Percentiles rank a stretch among this genome's conserved stretches.
phyloP scores from a whole-genome alignment of 2,113 vertebrate species.

The Zosterops borbonicus region DNA sequence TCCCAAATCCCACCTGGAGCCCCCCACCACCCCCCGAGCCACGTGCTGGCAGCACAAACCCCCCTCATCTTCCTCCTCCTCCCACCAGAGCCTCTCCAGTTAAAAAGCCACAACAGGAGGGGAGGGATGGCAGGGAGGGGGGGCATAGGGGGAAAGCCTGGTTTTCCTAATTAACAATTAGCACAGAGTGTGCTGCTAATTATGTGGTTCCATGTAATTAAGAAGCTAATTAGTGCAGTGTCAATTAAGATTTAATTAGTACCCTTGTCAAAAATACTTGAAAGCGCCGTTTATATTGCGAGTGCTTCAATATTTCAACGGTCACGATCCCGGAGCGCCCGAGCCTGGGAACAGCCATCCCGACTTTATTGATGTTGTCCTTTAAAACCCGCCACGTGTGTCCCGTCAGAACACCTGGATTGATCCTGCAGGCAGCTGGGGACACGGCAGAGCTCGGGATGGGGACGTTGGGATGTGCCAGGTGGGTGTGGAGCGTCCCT shows the following conservation, averaged over 20 bases:
- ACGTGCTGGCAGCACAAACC: neutral
- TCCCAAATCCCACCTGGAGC: neutral
- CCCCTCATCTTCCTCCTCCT: neutral
- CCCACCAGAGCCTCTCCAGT: constrained; percentile 30
- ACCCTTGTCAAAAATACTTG: constrained; percentile 73
- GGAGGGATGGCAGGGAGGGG: neutral
- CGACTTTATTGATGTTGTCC: neutral
- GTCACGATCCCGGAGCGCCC: constrained; percentile 36
- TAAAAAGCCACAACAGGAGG: constrained; percentile 41
- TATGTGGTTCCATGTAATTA: constrained; percentile 83
- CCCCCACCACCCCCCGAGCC: accelerated
- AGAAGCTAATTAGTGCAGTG: constrained; percentile 82
- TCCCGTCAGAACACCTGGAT: neutral
- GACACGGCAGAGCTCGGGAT: neutral
- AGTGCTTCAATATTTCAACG: constrained; percentile 58
- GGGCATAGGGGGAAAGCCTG: constrained; percentile 30
- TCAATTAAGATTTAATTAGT: constrained; percentile 84
- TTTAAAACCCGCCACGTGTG: neutral
- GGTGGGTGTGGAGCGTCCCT: accelerated
- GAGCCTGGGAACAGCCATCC: neutral
- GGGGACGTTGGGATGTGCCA: accelerated
- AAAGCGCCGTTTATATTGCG: constrained; percentile 64
- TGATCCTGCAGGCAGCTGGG: neutral
- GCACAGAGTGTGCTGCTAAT: constrained; percentile 75
- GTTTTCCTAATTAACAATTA: constrained; percentile 79